Conservation (phyloP, 2,113 vertebrate species). For the Pavo muticus region DNA sequence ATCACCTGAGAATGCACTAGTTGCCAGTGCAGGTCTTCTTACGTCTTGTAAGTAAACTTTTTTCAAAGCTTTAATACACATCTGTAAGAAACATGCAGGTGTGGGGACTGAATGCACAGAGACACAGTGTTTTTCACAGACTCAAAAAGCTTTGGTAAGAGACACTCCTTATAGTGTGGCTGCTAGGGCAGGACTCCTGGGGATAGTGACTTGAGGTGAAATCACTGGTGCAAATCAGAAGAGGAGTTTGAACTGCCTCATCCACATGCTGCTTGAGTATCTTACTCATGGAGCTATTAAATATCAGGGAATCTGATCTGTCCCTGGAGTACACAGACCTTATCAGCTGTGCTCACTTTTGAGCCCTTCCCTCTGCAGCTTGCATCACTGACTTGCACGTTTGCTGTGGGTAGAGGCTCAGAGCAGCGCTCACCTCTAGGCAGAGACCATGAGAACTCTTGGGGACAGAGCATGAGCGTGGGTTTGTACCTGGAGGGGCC, state of each 20-base stretch:
- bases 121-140: accelerated
- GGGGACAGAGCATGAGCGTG: accelerated
- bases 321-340: neutral
- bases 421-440: neutral
- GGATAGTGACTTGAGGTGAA: neutral
- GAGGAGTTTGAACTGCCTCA: neutral
- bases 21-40: neutral
- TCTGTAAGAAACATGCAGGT: neutral
- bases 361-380: neutral
- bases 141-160: neutral
- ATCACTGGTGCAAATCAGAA: neutral
- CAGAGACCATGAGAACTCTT: neutral
- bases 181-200: neutral
- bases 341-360: neutral
- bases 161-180: accelerated
- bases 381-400: accelerated
- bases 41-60: neutral
- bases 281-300: neutral
- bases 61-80: accelerated
- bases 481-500: accelerated
- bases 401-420: neutral
- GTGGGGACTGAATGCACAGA: neutral
- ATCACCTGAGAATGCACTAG: neutral
- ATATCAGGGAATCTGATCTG: neutral
- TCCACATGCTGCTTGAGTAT: neutral